A percentile compares a stretch with the other conserved stretches of the same genome.
These are phyloP conservation scores for Pyrrhia umbra DNA, from an alignment of 2,888 invertebrate species.

Conservation along the genomic window DNA sequence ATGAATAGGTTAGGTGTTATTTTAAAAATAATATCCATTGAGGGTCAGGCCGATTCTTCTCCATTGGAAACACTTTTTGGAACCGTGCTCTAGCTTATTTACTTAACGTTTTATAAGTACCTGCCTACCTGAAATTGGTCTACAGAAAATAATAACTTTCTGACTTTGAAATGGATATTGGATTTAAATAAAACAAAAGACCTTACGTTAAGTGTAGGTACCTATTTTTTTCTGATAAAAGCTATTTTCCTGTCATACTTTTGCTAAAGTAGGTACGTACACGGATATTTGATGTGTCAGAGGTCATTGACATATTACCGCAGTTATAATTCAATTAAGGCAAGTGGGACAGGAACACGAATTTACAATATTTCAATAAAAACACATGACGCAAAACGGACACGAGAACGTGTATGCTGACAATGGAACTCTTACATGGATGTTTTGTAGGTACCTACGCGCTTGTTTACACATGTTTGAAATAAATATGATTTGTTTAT, in stretches of 20 bases:
- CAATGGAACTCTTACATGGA: constrained; percentile 34
- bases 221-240: too few relatives aligned
- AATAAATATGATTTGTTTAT: constrained; percentile 40
- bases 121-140: too few relatives aligned
- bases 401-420: constrained; percentile 45
- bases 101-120: too few relatives aligned
- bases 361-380: constrained; percentile 65
- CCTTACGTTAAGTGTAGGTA: too few relatives aligned
- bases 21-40: too few relatives aligned
- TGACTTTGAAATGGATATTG: too few relatives aligned
- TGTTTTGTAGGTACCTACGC: constrained; percentile 17
- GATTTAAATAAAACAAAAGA: too few relatives aligned
- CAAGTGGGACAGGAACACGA: constrained; percentile 68
- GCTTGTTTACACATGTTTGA: constrained; percentile 27
- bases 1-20: background rate
- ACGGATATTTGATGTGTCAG: constrained; percentile 48
- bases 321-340: constrained; percentile 76
- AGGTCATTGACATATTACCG: constrained; percentile 68
- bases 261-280: constrained; percentile 5
- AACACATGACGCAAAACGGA: constrained; percentile 61
- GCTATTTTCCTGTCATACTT: constrained; percentile 16
- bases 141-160: too few relatives aligned
- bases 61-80: too few relatives aligned
- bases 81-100: too few relatives aligned
- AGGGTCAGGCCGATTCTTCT: too few relatives aligned